Evolutionary conservation across 1,140 invertebrate species (phyloP), one percentile per base, ranked within the genome.

Genomic region (Oppia nitens): DNA sequence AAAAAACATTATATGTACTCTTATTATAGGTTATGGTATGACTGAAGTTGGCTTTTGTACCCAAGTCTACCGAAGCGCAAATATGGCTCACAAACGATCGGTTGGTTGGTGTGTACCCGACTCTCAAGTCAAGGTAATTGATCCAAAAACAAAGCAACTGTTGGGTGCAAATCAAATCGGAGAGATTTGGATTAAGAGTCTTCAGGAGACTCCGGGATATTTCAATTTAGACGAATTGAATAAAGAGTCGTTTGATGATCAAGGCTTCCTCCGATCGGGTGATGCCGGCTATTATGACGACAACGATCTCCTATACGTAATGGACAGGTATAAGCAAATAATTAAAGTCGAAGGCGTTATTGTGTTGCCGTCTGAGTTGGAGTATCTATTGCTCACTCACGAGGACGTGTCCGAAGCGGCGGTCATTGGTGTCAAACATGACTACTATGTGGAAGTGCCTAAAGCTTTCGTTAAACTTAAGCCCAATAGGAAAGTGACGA

Each of bases 311-410:
- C 27, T 54, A 11, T 88, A 78, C 55, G 79, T 92, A 54, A 83
- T 85, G 0, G 88, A 91, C 64, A 74, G 88, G 55, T 66, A 90
- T 49, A 93, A 92, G 66, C 87, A 92, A 68, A 75, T 93, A 6
- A 91, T 93, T 59, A 93, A 93, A 29, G 53, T 54, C 20, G 27
- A 29, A 12, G 53, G 53, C 20, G 32, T 63, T 24, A 72, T 89
- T 83, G 87, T 91, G 3, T 82, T 86, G 20, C 88, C 88, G 21
- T 83, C 86, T 1, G 85, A 90, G 73, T 73, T 92, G 48, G 88
- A 92, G 72, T 83, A 80, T 66, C 70, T 91, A 9, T 77, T 92
- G 9, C 73, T 84, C 58, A 78, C 81, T 62, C 75, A 83, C 52
- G 78, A 82, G 1, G 79, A 78, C 50, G 78, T 92, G 2, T 76